These are phyloP conservation scores for Cyprinodon brontotheroides DNA, from an alignment of 2,113 vertebrate genomes.

Conservation along the genomic window DNA sequence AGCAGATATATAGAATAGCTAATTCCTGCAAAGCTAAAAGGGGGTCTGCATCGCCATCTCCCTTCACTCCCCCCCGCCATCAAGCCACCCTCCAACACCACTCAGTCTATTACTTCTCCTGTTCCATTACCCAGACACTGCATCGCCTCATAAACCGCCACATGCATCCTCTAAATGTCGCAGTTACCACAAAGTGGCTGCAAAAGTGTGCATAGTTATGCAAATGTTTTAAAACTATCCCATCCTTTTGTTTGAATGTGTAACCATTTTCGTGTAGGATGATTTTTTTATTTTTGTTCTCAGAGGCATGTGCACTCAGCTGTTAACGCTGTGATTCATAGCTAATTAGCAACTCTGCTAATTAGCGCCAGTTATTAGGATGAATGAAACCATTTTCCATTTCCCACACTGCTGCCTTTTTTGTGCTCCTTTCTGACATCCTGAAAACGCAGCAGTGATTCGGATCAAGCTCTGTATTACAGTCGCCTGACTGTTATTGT, in stretches of 20 bases:
- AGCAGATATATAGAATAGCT: background rate
- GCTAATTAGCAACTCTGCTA: constrained; percentile 77
- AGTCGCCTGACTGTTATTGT: constrained; percentile 28
- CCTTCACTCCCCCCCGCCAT: constrained; percentile 32
- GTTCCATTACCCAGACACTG: constrained; percentile 42
- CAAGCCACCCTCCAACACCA: constrained; percentile 27
- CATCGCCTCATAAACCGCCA: constrained; percentile 51
- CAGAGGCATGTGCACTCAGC: constrained; percentile 54
- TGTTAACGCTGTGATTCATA: constrained; percentile 76
- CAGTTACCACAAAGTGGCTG: constrained; percentile 12
- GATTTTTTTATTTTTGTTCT: constrained; percentile 49
- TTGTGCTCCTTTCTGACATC: constrained; percentile 14
- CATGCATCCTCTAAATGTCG: constrained; percentile 38
- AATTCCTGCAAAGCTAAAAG: background rate
- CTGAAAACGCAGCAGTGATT: constrained; percentile 36
- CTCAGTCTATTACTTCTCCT: constrained; percentile 51
- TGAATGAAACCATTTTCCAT: constrained; percentile 47
- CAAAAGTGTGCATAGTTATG: constrained; percentile 6
- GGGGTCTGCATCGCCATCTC: constrained; percentile 12
- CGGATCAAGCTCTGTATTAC: constrained; percentile 19
- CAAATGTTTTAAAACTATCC: constrained; percentile 13
- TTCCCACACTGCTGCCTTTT: constrained; percentile 36
- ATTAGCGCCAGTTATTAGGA: constrained; percentile 74
- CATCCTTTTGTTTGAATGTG: constrained; percentile 12
- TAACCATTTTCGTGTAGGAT: constrained; percentile 21